Conservation (phyloP, 2,888 invertebrate genomes). For the Conchocele bisecta region DNA sequence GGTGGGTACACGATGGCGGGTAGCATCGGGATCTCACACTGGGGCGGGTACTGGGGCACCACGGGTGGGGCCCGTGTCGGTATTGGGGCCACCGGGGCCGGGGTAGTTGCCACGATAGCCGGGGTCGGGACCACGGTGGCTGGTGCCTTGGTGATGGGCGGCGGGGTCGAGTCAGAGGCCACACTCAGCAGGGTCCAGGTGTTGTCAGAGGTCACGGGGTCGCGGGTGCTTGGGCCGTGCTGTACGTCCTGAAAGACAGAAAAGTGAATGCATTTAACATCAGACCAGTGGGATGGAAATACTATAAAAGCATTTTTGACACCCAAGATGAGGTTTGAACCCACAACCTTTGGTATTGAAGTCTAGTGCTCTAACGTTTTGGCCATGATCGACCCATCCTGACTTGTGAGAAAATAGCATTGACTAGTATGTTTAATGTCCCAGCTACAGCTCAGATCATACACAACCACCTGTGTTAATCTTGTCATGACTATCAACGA, state of each 20-base stretch:
- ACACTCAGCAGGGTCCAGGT: conserved; percentile 44
- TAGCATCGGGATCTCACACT: conserved; percentile 37
- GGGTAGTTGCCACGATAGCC: not conserved
- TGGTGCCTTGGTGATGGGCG: not conserved
- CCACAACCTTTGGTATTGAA: too few relatives aligned
- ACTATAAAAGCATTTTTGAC: too few relatives aligned
- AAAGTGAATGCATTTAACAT: too few relatives aligned
- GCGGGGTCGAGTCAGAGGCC: not conserved
- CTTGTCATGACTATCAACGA: too few relatives aligned
- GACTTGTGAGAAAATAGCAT: too few relatives aligned
- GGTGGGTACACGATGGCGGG: conserved; percentile 54
- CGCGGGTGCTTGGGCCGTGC: conserved; percentile 3
- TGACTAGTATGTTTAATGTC: too few relatives aligned
- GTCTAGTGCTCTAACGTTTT: not conserved
- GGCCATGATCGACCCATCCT: too few relatives aligned
- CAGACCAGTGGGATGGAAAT: too few relatives aligned
- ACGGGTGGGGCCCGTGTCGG: not conserved
- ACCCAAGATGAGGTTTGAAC: too few relatives aligned
- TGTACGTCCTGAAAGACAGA: conserved; percentile 19
- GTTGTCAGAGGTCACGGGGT: conserved; percentile 9
- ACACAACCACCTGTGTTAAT: too few relatives aligned
- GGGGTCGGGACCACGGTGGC: not conserved
- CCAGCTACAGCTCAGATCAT: too few relatives aligned
- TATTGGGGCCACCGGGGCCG: conserved; percentile 9
- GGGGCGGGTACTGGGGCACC: not conserved